A percentile compares a stretch with the other conserved stretches of the same genome.
Evolutionary conservation across 2,797 vertebrate species (phyloP).

Genomic region (Peromyscus attwateri): DNA sequence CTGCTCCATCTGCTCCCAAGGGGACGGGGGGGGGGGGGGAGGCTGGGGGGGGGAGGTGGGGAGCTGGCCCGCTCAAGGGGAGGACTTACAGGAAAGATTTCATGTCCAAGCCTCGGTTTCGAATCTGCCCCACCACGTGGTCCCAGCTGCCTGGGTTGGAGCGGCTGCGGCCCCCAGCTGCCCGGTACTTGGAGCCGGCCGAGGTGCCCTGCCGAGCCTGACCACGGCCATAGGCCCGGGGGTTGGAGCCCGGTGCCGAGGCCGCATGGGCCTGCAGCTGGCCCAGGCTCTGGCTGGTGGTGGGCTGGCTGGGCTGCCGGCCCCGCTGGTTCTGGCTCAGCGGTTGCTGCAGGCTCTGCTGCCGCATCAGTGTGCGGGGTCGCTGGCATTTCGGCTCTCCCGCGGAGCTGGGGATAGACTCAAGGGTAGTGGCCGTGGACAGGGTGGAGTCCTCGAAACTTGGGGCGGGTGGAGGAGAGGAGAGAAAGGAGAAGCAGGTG

Average conservation of each 20-base stretch:
- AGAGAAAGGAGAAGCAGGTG: conserved; percentile 91
- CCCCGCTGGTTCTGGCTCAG: conserved; percentile 96
- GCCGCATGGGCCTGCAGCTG: conserved; percentile 94
- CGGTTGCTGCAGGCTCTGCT: conserved; percentile 99
- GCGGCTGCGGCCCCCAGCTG: conserved; percentile 90
- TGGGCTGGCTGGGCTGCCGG: conserved; percentile 95
- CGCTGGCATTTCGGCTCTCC: conserved; percentile 92
- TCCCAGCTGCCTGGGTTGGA: conserved; percentile 98
- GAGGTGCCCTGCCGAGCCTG: conserved; percentile 89
- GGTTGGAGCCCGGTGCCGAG: conserved; percentile 86
- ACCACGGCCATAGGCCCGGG: conserved; percentile 89
- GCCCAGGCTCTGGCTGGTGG: conserved; percentile 98
- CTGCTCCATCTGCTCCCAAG: background rate
- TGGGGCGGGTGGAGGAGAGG: conserved; percentile 92
- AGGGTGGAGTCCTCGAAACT: conserved; percentile 96
- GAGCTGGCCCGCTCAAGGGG: conserved; percentile 40
- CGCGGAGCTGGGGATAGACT: conserved; percentile 97
- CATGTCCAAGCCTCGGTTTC: conserved; percentile 98
- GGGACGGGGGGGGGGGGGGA: conserved; percentile 10
- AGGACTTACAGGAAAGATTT: conserved; percentile 99
- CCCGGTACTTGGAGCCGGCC: conserved; percentile 93
- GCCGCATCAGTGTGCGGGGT: conserved; percentile 96
- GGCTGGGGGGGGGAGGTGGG: conserved; percentile 17
- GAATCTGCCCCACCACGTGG: conserved; percentile 99
- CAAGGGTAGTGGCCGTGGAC: conserved; percentile 97